Conservation (phyloP, 2,888 invertebrate species). For the Atrina japonica region DNA sequence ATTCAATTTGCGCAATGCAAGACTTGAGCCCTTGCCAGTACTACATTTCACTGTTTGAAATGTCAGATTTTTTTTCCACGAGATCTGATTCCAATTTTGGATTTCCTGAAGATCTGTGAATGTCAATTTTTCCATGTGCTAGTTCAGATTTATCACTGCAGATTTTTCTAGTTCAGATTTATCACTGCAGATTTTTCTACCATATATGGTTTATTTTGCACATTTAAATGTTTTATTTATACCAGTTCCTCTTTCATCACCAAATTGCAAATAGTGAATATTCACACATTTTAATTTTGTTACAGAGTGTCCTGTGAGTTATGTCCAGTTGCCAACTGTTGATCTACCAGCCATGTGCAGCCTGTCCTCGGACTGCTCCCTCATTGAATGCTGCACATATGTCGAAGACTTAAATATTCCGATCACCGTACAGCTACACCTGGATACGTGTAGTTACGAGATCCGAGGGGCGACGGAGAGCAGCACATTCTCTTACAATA, state of each 20-base stretch:
- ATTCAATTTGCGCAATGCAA: too few relatives aligned
- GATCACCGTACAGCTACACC: conserved; percentile 50
- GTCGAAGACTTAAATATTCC: conserved; percentile 48
- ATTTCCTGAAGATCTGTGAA: too few relatives aligned
- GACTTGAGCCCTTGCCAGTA: too few relatives aligned
- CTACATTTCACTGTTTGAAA: too few relatives aligned
- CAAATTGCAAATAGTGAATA: not conserved
- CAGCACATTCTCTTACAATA: conserved; percentile 45
- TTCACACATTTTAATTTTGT: conserved; percentile 1
- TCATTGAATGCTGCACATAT: conserved; percentile 58
- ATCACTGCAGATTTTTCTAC: conserved; percentile 37
- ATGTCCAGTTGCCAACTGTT: conserved; percentile 32
- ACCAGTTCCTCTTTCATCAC: not conserved
- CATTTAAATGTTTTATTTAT: not conserved
- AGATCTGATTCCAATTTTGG: too few relatives aligned
- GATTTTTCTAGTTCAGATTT: too few relatives aligned
- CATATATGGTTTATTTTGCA: too few relatives aligned
- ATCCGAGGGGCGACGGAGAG: conserved; percentile 60
- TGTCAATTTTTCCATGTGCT: too few relatives aligned
- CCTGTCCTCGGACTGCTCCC: conserved; percentile 57
- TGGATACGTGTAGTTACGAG: conserved; percentile 59
- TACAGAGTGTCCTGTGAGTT: conserved; percentile 46
- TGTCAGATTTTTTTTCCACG: too few relatives aligned
- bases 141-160: too few relatives aligned
- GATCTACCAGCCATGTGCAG: conserved; percentile 49